Base-by-base conservation (phyloP, 2,888 invertebrate genomes). In the Tachina grossa region DNA sequence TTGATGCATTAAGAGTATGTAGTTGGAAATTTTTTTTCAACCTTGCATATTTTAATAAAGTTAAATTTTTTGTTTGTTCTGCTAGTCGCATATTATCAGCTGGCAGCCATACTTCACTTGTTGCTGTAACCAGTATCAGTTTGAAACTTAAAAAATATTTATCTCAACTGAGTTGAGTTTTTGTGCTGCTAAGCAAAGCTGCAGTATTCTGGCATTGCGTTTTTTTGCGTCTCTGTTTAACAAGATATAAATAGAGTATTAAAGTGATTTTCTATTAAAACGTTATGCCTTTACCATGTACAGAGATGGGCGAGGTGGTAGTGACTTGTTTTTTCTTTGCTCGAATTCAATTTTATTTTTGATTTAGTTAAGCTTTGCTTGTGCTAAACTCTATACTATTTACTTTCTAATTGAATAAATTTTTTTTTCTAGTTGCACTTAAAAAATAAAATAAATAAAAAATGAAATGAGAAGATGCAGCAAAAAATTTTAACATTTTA, bases 241-340 rank as follows among this genome's bases (percentile, higher is more conserved):
- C 41, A 66, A 75, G 81, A 43, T 80, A 80, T 63, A 84, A 74
- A 74, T 80, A 83, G 69, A 72, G 77, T 82, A 79, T 63, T 74
- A 65, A 84, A 86, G 78, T 78, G 86, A 86, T 84, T 83, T 84
- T 79, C 82, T 82, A 84, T 79, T 82, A 87, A 84, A 84, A 84
- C 82, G 83, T 87, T 83, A 84, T 83, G 72, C 72, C 71, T 80
- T 80, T 63, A 69, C 87, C 87, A 87, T 87, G 77, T 83, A 76
- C 76, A 83, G 87, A 83, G 84, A 83, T 87, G 86, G 86, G 86
- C 82, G 86, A 81, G 86, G 86, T 78, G 75, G 69, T 78, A 75
- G 69, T 66, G 66, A 4, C 13, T 72, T 47, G n/a, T 55, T 63
- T 53, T 63, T 79, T 65, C 10, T n/a, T 43, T 61, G 14, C 31